These are phyloP conservation scores for Neodontobutis hainanensis DNA, from an alignment of 2,113 vertebrate species.

Conservation along the genomic window DNA sequence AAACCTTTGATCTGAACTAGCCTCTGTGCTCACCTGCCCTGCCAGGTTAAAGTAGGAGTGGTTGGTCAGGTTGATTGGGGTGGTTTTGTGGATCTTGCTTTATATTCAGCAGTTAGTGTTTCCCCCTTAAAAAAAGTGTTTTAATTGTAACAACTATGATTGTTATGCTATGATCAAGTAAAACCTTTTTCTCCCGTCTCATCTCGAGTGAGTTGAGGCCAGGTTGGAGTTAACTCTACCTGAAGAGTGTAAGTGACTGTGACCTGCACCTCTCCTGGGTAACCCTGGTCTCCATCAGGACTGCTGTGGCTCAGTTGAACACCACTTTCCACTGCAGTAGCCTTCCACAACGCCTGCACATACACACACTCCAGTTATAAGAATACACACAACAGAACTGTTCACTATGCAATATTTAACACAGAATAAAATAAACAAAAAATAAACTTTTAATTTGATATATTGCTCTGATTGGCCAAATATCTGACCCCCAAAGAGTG, in stretches of 20 bases:
- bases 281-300: conserved; percentile 90
- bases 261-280: conserved; percentile 88
- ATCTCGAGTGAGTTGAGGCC: neutral
- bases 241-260: conserved; percentile 87
- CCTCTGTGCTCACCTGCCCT: conserved; percentile 83
- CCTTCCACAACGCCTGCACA: conserved; percentile 87
- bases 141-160: neutral
- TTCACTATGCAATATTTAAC: neutral
- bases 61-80: conserved; percentile 92
- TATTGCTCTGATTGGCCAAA: too few relatives aligned
- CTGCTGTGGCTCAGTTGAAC: conserved; percentile 85
- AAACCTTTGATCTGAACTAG: neutral
- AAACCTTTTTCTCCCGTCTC: neutral
- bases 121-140: conserved; percentile 52
- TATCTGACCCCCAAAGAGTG: too few relatives aligned
- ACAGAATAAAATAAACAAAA: too few relatives aligned
- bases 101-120: conserved; percentile 84
- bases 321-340: conserved; percentile 78
- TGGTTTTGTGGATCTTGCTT: conserved; percentile 82
- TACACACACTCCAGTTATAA: neutral
- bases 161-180: neutral
- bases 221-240: conserved; percentile 44
- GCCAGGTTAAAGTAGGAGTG: conserved; percentile 94
- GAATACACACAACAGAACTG: neutral
- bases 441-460: too few relatives aligned